These are phyloP conservation scores for Litocranius walleri DNA, from an alignment of 2,113 vertebrate genomes.

Conservation along the genomic window DNA sequence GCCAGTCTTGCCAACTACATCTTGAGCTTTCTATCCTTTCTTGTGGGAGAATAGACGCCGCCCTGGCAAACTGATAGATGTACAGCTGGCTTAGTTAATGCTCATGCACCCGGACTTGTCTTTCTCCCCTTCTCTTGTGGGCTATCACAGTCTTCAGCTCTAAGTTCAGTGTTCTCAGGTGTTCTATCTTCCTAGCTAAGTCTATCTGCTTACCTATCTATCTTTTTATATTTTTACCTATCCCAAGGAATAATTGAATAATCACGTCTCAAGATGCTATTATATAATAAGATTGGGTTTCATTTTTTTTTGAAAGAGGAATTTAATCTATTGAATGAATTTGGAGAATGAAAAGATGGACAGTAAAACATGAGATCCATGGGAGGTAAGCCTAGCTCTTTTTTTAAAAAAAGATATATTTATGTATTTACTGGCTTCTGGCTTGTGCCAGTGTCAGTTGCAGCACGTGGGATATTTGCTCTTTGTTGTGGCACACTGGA, in stretches of 20 bases:
- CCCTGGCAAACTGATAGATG: neutral
- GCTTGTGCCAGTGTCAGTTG: neutral
- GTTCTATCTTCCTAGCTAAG: neutral
- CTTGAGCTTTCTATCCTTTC: neutral
- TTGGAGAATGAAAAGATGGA: neutral
- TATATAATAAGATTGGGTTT: neutral
- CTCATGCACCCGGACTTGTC: neutral
- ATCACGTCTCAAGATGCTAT: neutral
- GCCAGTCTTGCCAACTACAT: neutral
- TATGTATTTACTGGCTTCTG: neutral
- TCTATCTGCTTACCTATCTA: neutral
- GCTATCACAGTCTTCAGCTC: neutral
- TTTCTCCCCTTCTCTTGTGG: neutral
- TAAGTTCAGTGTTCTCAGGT: neutral
- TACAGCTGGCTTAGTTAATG: neutral
- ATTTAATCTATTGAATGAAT: neutral
- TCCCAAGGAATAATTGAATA: neutral
- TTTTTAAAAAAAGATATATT: neutral
- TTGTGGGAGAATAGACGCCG: neutral
- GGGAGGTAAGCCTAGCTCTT: neutral
- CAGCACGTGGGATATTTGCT: neutral
- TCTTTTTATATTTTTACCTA: neutral
- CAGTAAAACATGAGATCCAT: neutral
- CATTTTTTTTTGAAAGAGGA: neutral
- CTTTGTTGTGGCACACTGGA: neutral